phyloP scores from a whole-genome alignment of 2,797 vertebrate species.

The Staurois parvus region DNA sequence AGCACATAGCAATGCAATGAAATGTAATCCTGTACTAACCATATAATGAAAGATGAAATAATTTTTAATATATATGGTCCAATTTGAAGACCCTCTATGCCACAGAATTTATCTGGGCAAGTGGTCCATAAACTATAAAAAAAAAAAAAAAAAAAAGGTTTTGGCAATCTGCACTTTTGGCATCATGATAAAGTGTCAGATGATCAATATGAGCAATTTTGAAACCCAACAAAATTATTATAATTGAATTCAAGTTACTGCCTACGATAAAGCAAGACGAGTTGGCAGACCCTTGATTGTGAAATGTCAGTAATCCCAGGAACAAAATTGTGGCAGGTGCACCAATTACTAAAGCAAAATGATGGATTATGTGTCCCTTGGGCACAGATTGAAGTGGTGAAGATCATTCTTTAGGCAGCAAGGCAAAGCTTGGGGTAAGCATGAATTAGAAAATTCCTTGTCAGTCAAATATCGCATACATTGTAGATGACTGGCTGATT shows the following conservation, averaged over 20 bases:
- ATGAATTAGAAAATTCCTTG: conserved; percentile 1
- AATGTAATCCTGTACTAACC: not conserved
- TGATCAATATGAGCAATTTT: not conserved
- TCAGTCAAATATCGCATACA: conserved; percentile 1
- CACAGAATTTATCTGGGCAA: not conserved
- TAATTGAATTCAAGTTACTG: conserved; percentile 20
- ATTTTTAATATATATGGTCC: not conserved
- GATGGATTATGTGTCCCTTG: conserved; percentile 54
- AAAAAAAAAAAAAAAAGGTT: not conserved
- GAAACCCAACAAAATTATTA: conserved; percentile 10
- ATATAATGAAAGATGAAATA: not conserved
- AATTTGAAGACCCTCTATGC: not conserved
- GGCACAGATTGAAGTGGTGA: conserved; percentile 35
- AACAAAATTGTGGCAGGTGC: conserved; percentile 53
- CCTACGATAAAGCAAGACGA: conserved; percentile 1
- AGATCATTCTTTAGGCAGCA: conserved; percentile 34
- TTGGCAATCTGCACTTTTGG: not conserved
- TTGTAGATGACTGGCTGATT: not conserved
- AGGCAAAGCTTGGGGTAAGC: conserved; percentile 1
- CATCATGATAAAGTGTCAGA: not conserved
- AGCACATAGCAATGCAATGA: not conserved
- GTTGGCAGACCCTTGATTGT: conserved; percentile 13
- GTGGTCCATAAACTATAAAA: not conserved
- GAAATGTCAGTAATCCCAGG: conserved; percentile 47
- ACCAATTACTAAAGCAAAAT: conserved; percentile 58